Evolutionary conservation across 1,140 invertebrate species (phyloP), one percentile per base, ranked within the genome.

Genomic region (Pentalonia nigronervosa): DNA sequence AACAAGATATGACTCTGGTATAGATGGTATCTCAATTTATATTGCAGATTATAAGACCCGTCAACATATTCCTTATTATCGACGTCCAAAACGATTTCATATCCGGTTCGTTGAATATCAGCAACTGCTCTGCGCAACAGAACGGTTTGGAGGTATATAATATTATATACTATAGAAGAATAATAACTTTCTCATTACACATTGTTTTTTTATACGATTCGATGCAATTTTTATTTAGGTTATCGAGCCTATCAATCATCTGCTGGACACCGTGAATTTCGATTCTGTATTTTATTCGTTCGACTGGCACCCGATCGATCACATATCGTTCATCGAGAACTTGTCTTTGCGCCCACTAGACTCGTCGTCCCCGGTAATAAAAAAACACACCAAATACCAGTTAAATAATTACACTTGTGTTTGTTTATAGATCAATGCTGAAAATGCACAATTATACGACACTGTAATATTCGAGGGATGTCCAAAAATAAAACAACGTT

Each of bases 1-100:
- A 76, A n/a, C 60, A n/a, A 76, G 1, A n/a, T n/a, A n/a, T 76
- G 14, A 20, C 30, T 76, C 6, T 17, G 4, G n/a, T 76, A n/a
- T 17, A 76, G n/a, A 76, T 7, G 30, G 60, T 14, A n/a, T 17
- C 45, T 90, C 45, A 30, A 90, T 90, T 67, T 25, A 84, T 95
- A 30, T 86, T 95, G 94, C 95, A 97, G 97, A 97, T 98, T 95
- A 97, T 98, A 88, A 96, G 97, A 93, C 98, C 98, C 48, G 97
- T 98, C 91, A 97, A 97, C 95, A 98, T 97, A n/a, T 97, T 99
- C 95, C 95, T 99, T 50, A 97, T 99, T 94, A 98, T 99, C 89
- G 99, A 99, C 95, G 98, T 99, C 8, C 99, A 99, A 96, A 99
- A 99, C 95, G 99, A 99, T 96, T 99, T 99, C 95, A 99, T 99